Evolutionary conservation across 2,888 invertebrate genomes (phyloP).

Genomic region (Noctua pronuba): DNA sequence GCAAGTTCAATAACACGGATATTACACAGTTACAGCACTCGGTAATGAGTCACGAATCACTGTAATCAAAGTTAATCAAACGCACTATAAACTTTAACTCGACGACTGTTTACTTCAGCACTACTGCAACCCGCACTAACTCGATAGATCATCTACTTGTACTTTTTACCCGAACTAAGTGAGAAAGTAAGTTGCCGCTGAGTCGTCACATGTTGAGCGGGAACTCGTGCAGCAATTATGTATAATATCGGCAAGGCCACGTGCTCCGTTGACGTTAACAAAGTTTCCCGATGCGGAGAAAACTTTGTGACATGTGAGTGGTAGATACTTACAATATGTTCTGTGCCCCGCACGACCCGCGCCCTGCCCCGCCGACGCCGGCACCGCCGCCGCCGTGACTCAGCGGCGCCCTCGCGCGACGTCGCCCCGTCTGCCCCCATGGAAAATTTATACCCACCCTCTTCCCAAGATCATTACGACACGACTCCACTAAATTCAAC

Average conservation of each 20-base stretch:
- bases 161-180: conserved; percentile 53
- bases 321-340: conserved; percentile 89
- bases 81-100: conserved; percentile 47
- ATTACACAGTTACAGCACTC: conserved; percentile 45
- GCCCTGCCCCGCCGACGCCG: conserved; percentile 74
- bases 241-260: conserved; percentile 87
- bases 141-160: conserved; percentile 25
- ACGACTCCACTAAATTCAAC: conserved; percentile 74
- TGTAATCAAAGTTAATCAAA: conserved; percentile 35
- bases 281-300: conserved; percentile 90
- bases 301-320: conserved; percentile 91
- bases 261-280: conserved; percentile 90
- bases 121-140: conserved; percentile 19
- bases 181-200: conserved; percentile 57
- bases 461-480: conserved; percentile 86
- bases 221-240: conserved; percentile 82
- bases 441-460: conserved; percentile 90
- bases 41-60: conserved; percentile 54
- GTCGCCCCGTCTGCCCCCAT: conserved; percentile 90
- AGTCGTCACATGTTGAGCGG: conserved; percentile 76
- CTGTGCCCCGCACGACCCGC: conserved; percentile 70
- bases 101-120: conserved; percentile 25
- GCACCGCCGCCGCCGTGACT: conserved; percentile 84
- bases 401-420: conserved; percentile 90
- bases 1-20: conserved; percentile 65